phyloP scores from a whole-genome alignment of 2,113 vertebrate genomes.

The Tyrannus savana region DNA sequence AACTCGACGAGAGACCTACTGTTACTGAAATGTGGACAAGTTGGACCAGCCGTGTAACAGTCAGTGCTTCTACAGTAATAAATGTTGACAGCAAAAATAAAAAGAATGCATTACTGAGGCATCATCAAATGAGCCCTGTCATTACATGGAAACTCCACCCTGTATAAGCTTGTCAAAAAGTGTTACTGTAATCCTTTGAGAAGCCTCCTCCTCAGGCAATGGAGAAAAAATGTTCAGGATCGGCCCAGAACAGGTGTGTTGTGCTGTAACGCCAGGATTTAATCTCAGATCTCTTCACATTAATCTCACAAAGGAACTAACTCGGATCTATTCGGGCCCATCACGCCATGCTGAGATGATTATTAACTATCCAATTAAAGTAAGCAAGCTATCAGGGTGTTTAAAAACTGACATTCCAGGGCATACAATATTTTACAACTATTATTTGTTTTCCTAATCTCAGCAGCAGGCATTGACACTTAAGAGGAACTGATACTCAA shows the following conservation, averaged over 20 bases:
- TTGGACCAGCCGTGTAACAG: slow-evolving; percentile 74
- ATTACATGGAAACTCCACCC: slow-evolving; percentile 77
- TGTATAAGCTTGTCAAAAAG: slow-evolving; percentile 84
- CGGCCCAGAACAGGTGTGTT: slow-evolving; percentile 77
- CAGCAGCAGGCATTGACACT: background rate
- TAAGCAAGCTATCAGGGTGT: slow-evolving; percentile 57
- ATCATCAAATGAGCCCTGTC: slow-evolving; percentile 74
- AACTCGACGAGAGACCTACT: slow-evolving; percentile 59
- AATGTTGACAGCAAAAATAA: slow-evolving; percentile 79
- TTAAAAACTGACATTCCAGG: slow-evolving; percentile 54
- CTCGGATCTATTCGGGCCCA: slow-evolving; percentile 42
- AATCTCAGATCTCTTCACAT: slow-evolving; percentile 73
- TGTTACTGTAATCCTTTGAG: slow-evolving; percentile 88
- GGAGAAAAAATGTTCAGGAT: slow-evolving; percentile 62
- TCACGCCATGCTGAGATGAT: slow-evolving; percentile 65
- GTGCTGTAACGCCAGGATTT: slow-evolving; percentile 63
- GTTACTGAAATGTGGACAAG: slow-evolving; percentile 75
- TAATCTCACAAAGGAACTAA: slow-evolving; percentile 73
- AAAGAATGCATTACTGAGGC: slow-evolving; percentile 79
- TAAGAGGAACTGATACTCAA: slow-evolving; percentile 5
- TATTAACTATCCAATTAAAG: slow-evolving; percentile 61
- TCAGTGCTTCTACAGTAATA: slow-evolving; percentile 78
- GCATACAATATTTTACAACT: slow-evolving; percentile 38
- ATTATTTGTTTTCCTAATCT: slow-evolving; percentile 54
- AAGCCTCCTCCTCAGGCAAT: slow-evolving; percentile 76